phyloP scores from a whole-genome alignment of 2,113 vertebrate genomes.

The Pollachius pollachius region DNA sequence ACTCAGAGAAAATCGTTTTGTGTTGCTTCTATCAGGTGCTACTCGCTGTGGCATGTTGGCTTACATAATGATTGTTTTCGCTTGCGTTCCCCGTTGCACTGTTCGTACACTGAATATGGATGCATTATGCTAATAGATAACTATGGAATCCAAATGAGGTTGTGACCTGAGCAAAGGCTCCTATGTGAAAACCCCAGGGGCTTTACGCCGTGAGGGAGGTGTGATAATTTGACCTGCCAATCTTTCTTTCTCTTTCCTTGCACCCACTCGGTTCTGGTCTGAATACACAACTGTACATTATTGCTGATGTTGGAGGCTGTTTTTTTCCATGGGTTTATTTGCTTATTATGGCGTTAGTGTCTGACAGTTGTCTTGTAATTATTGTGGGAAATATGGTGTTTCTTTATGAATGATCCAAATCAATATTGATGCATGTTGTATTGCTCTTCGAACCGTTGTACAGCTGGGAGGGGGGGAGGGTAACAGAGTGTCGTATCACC shows the following conservation, averaged over 20 bases:
- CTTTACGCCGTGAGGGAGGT: too few relatives aligned
- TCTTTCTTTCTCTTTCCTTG: too few relatives aligned
- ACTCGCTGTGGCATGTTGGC: too few relatives aligned
- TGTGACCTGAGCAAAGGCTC: slow-evolving; percentile 13
- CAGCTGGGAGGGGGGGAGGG: slow-evolving; percentile 28
- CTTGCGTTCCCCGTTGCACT: too few relatives aligned
- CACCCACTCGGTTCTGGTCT: too few relatives aligned
- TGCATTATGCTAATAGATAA: too few relatives aligned
- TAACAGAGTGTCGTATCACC: not conserved
- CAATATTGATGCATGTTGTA: slow-evolving; percentile 47
- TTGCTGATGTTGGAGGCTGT: slow-evolving; percentile 53
- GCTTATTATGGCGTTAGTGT: not conserved
- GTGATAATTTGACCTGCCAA: slow-evolving; percentile 2
- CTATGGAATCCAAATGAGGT: too few relatives aligned
- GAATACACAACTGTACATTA: slow-evolving; percentile 60
- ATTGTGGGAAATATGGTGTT: slow-evolving; percentile 30
- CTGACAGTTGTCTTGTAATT: slow-evolving; percentile 22
- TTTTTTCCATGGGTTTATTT: slow-evolving; percentile 45
- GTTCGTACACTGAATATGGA: too few relatives aligned
- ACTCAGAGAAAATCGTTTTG: too few relatives aligned
- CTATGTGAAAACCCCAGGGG: slow-evolving; percentile 10
- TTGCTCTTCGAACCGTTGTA: slow-evolving; percentile 54
- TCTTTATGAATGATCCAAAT: slow-evolving; percentile 38
- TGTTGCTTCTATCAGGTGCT: too few relatives aligned
- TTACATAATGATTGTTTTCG: too few relatives aligned